These are phyloP conservation scores for Myotis vivesi DNA, from an alignment of 2,797 vertebrate species.

Conservation along the genomic window DNA sequence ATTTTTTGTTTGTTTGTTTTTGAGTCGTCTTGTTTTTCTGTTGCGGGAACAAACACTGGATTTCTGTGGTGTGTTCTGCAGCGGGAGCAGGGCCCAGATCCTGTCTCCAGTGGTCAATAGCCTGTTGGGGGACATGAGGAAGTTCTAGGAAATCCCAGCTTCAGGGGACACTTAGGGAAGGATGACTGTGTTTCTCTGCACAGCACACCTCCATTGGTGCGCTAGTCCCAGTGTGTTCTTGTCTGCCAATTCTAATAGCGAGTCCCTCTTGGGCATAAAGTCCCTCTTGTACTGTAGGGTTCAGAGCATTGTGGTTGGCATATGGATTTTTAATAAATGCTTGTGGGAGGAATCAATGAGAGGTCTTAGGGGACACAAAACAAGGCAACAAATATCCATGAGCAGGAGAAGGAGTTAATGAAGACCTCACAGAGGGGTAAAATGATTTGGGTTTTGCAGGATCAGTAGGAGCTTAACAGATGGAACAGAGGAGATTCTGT, in stretches of 20 bases:
- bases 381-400: not conserved
- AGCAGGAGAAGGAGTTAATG: not conserved
- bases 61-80: accelerated
- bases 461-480: not conserved
- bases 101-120: not conserved
- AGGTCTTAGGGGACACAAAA: too few species aligned
- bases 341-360: not conserved
- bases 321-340: too few species aligned
- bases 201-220: accelerated
- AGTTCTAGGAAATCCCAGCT: not conserved
- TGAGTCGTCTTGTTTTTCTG: not conserved
- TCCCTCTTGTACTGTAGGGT: accelerated
- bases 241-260: accelerated
- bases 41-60: not conserved
- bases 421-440: not conserved
- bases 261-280: not conserved
- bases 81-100: not conserved
- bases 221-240: accelerated
- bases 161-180: accelerated
- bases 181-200: not conserved
- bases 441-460: not conserved
- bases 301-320: not conserved
- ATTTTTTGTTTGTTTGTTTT: not conserved
- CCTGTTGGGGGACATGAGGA: not conserved
- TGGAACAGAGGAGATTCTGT: not conserved